A percentile compares a stretch with the other conserved stretches of the same genome.
These are phyloP conservation scores for Odontocerum albicorne DNA, from an alignment of 2,888 invertebrate genomes.

Conservation along the genomic window DNA sequence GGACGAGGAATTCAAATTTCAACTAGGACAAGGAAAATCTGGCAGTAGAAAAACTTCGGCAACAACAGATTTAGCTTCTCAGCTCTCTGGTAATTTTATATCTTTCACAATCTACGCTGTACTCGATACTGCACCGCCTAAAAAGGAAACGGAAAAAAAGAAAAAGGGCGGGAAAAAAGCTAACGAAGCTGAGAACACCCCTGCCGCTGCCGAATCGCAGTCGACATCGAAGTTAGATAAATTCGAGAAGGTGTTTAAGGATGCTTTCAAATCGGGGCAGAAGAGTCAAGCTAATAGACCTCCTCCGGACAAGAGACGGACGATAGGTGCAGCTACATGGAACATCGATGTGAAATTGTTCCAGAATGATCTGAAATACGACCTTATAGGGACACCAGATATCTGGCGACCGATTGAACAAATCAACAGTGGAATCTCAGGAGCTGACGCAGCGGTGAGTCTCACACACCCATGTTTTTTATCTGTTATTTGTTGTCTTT, in stretches of 20 bases:
- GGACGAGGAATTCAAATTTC: slow-evolving; percentile 77
- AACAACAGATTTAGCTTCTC: slow-evolving; percentile 57
- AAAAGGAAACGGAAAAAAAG: slow-evolving; percentile 46
- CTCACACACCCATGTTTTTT: not conserved
- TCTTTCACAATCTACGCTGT: slow-evolving; percentile 70
- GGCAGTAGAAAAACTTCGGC: slow-evolving; percentile 54
- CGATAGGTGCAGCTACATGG: slow-evolving; percentile 69
- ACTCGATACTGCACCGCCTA: slow-evolving; percentile 56
- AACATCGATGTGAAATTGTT: slow-evolving; percentile 67
- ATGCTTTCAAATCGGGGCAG: slow-evolving; percentile 49
- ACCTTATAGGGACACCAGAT: slow-evolving; percentile 66
- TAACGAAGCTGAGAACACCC: slow-evolving; percentile 38
- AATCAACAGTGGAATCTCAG: slow-evolving; percentile 63
- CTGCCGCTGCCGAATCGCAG: slow-evolving; percentile 49
- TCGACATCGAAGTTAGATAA: slow-evolving; percentile 56
- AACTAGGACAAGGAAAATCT: slow-evolving; percentile 58
- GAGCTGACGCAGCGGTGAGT: slow-evolving; percentile 57
- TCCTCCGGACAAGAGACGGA: slow-evolving; percentile 61
- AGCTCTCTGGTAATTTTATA: slow-evolving; percentile 66
- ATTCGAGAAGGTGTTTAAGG: slow-evolving; percentile 53
- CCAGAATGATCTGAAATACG: slow-evolving; percentile 61
- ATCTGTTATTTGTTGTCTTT: not conserved
- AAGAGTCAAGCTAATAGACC: not conserved
- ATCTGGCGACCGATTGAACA: slow-evolving; percentile 69
- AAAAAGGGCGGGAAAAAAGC: slow-evolving; percentile 40